These are phyloP conservation scores for Drymodes brunneopygia DNA, from an alignment of 2,113 vertebrate species.

Conservation along the genomic window DNA sequence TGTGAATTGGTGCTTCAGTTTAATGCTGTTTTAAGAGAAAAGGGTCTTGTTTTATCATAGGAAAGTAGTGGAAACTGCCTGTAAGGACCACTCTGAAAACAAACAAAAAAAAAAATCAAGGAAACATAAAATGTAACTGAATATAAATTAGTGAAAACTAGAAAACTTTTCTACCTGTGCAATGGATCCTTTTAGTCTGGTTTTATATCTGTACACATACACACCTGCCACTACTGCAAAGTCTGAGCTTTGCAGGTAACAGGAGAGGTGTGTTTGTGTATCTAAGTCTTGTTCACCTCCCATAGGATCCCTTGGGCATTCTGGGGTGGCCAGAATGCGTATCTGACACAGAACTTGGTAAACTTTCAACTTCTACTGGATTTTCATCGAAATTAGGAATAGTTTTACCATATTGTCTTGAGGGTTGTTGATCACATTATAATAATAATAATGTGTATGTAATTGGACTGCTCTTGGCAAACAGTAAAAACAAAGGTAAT, in stretches of 20 bases:
- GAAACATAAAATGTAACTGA: background rate
- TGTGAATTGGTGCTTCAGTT: background rate
- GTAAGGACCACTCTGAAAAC: background rate
- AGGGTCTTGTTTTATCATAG: background rate
- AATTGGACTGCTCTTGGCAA: background rate
- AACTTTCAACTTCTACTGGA: background rate
- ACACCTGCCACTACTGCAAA: accelerated
- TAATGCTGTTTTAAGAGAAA: background rate
- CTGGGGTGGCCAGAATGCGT: accelerated
- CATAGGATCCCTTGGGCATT: accelerated
- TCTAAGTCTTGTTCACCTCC: background rate
- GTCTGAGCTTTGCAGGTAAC: background rate
- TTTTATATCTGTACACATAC: accelerated
- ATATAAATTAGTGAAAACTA: background rate
- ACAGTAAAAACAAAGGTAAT: background rate
- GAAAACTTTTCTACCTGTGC: accelerated
- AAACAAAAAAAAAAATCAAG: too few relatives aligned
- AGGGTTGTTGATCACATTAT: background rate
- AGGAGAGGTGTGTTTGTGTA: accelerated
- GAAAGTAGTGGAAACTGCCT: background rate
- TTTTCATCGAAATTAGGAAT: background rate
- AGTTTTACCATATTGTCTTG: background rate
- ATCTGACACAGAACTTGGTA: background rate
- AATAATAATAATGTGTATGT: background rate
- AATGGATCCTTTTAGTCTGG: background rate